Percentiles rank a stretch among this genome's conserved stretches.
Conservation (phyloP, 2,113 vertebrate species). For the Turnix velox region DNA sequence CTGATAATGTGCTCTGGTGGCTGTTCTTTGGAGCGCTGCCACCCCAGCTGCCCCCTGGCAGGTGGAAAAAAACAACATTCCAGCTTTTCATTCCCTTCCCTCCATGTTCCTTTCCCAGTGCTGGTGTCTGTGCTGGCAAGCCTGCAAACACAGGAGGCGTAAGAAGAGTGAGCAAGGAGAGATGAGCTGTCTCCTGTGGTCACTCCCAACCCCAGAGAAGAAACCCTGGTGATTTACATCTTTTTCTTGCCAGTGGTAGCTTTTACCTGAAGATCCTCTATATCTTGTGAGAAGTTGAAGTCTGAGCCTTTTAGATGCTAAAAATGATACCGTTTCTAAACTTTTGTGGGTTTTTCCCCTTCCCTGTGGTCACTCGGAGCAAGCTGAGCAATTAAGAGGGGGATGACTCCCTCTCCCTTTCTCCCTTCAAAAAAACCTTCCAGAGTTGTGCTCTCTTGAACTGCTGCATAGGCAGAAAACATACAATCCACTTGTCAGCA, state of each 20-base stretch:
- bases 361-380: neutral
- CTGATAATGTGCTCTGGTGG: neutral
- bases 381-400: neutral
- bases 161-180: neutral
- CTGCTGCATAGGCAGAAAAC: constrained; percentile 60
- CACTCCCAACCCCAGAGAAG: neutral
- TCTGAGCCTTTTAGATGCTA: neutral
- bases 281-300: neutral
- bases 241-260: neutral
- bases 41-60: neutral
- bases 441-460: constrained; percentile 28
- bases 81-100: neutral
- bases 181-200: neutral
- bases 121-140: neutral
- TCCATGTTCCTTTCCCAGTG: neutral
- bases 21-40: neutral
- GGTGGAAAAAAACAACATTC: neutral
- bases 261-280: neutral
- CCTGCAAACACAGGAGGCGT: neutral
- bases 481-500: constrained; percentile 38
- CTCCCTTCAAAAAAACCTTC: constrained; percentile 9
- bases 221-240: neutral
- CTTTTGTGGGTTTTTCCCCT: neutral
- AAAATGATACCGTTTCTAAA: neutral
- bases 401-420: constrained; percentile 37